Evolutionary conservation across 2,113 vertebrate genomes (phyloP), one percentile per base, ranked within the genome.

Genomic region (Struthidea cinerea): DNA sequence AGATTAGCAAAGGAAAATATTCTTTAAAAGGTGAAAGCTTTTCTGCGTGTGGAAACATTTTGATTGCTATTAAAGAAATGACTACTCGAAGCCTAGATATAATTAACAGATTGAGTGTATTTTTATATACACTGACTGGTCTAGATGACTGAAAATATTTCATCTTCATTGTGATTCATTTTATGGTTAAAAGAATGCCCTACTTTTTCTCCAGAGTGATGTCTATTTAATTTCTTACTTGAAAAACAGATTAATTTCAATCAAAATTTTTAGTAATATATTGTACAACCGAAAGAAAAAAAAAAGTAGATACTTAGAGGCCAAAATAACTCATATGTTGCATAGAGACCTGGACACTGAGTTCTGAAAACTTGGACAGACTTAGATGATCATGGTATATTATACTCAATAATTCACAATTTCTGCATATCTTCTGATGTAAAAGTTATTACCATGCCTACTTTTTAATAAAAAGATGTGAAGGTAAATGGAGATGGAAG

Each of bases 391-490:
- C 3, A 1, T 59, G 50, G 57, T 82, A 79, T 94, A 87, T 93
- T 90, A 92, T 79, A 93, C 64, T 68, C 56, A 71, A 56, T 75
- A 90, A 93, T 68, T 93, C 88, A 75, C 69, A 71, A 82, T 92
- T 92, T 80, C 55, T 61, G 60, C 23, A 2, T 71, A 94, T 82
- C 55, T 94, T 89, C 85, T 6, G 2, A 60, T 89, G 91, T 37
- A 92, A 70, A 91, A 93, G 75, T 93, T 96, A 90, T 94, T 94
- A 64, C 39, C 60, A 28, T 64, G 49, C 17, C 37, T 89, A 65
- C 64, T 90, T 95, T 96, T 93, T 96, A 93, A 94, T 94, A 89
- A 96, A 94, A 96, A 92, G 73, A 90, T 86, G 74, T 59, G 49
- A 93, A 78, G 49, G 57, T 63, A 90, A 92, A 88, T 79, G 83